Evolutionary conservation across 2,888 invertebrate genomes (phyloP), one percentile per base, ranked within the genome.

Genomic region (Hyalella azteca): DNA sequence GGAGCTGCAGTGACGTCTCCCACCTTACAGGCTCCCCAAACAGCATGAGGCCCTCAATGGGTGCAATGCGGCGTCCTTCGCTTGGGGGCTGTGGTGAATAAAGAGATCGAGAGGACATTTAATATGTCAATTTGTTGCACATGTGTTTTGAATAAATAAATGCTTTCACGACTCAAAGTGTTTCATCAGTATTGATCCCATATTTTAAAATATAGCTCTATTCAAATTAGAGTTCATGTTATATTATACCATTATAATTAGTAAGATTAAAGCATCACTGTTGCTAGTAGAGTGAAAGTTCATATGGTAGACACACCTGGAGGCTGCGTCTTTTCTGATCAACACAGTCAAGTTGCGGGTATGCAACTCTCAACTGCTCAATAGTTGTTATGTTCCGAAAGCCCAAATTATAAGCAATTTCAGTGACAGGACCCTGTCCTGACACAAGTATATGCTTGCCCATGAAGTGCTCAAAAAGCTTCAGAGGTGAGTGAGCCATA

Each of bases 21-120:
- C 92, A 92, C 86, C 89, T 88, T 45, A 90, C 88, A 1, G 92
- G 92, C 85, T 92, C 92, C n/a, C 91, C 92, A 85, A 92, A 90
- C 78, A 92, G 87, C 81, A 92, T 88, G 36, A 92, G 88, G 73
- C 90, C 92, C 86, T 91, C 91, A 81, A 91, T 90, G 78, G 86
- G 87, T 29, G 90, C 89, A 85, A 91, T 80, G 13, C 66, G 73
- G 22, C 82, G 54, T 13, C 75, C 60, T 7, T 78, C 54, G 15
- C 48, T 45, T 9, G 48, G 66, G 73, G 79, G 79, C 79, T 79
- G 50, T n/a, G n/a, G n/a, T n/a, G n/a, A n/a, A n/a, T n/a, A n/a
- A n/a, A n/a, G n/a, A n/a, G n/a, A n/a, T n/a, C n/a, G n/a, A n/a
- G n/a, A n/a, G n/a, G n/a, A n/a, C n/a, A n/a, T n/a, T n/a, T n/a